Percentiles rank a stretch among this genome's conserved stretches.
Conservation (phyloP, 2,888 invertebrate genomes). For the Erebia palarica region DNA sequence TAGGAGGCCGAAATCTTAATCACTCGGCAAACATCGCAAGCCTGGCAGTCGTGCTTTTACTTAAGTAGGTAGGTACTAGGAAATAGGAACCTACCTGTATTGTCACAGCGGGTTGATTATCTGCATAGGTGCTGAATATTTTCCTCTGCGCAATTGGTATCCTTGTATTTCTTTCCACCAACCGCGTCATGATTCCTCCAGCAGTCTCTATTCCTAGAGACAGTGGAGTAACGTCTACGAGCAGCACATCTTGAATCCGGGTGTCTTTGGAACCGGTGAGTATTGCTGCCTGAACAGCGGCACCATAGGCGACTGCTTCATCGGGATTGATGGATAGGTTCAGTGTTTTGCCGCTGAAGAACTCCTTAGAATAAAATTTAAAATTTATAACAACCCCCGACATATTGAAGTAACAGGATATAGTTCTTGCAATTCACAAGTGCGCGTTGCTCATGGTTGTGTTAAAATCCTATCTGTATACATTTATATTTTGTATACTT, state of each 20-base stretch:
- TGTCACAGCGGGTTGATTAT: slow-evolving; percentile 95
- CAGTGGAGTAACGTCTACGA: slow-evolving; percentile 91
- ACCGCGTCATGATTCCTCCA: slow-evolving; percentile 91
- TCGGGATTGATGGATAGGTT: slow-evolving; percentile 97
- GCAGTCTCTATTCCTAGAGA: slow-evolving; percentile 92
- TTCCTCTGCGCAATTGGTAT: slow-evolving; percentile 91
- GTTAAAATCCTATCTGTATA: too few relatives aligned
- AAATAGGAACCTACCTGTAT: slow-evolving; percentile 82
- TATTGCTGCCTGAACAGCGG: slow-evolving; percentile 97
- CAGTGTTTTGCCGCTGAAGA: slow-evolving; percentile 90
- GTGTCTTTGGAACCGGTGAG: slow-evolving; percentile 86
- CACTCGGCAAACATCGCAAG: too few relatives aligned
- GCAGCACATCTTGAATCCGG: slow-evolving; percentile 90
- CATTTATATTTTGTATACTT: too few relatives aligned
- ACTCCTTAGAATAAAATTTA: slow-evolving; percentile 76
- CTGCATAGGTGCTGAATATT: slow-evolving; percentile 94
- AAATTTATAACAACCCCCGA: too few relatives aligned
- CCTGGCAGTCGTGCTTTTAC: background rate
- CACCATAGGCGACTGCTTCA: slow-evolving; percentile 96
- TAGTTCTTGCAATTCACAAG: too few relatives aligned
- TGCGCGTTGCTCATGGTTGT: too few relatives aligned
- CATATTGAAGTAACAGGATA: too few relatives aligned
- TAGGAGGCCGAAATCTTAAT: too few relatives aligned
- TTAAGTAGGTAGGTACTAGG: background rate
- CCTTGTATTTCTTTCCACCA: slow-evolving; percentile 91